Percentiles rank a stretch among this genome's conserved stretches.
Conservation (phyloP, 2,797 vertebrate genomes). For the Mionectes olivaceus region DNA sequence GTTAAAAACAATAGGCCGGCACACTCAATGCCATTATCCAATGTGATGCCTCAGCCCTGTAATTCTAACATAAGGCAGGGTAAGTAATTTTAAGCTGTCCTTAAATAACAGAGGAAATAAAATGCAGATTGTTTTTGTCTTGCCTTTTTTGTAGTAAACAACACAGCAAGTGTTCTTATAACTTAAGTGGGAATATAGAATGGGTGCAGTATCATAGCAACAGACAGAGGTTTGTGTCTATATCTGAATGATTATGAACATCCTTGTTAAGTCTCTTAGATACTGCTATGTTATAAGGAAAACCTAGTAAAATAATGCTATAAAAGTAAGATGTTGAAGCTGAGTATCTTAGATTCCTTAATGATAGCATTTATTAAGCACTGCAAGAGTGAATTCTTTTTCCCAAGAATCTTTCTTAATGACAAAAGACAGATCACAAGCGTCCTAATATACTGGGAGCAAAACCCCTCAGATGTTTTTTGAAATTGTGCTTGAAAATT, state of each 20-base stretch:
- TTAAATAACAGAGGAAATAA: neutral
- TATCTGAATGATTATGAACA: constrained; percentile 34
- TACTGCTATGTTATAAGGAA: neutral
- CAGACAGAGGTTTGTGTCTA: constrained; percentile 42
- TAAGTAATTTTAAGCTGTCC: neutral
- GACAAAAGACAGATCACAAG: neutral
- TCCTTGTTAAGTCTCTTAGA: neutral
- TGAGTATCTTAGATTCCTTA: neutral
- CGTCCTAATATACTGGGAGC: neutral
- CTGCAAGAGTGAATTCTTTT: neutral
- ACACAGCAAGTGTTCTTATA: constrained; percentile 18
- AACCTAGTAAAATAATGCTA: constrained; percentile 22
- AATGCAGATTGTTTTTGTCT: neutral
- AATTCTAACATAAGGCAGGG: neutral
- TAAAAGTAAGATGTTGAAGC: neutral
- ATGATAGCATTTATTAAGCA: neutral
- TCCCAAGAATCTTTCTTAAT: neutral
- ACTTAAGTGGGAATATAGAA: constrained; percentile 36
- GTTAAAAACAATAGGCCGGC: neutral
- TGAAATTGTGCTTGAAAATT: neutral
- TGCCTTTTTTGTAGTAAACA: constrained; percentile 33
- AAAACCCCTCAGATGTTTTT: neutral
- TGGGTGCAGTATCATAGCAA: constrained; percentile 46
- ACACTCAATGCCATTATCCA: neutral
- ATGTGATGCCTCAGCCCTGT: neutral